Evolutionary conservation across 2,797 vertebrate species (phyloP).

Genomic region (Masticophis lateralis): DNA sequence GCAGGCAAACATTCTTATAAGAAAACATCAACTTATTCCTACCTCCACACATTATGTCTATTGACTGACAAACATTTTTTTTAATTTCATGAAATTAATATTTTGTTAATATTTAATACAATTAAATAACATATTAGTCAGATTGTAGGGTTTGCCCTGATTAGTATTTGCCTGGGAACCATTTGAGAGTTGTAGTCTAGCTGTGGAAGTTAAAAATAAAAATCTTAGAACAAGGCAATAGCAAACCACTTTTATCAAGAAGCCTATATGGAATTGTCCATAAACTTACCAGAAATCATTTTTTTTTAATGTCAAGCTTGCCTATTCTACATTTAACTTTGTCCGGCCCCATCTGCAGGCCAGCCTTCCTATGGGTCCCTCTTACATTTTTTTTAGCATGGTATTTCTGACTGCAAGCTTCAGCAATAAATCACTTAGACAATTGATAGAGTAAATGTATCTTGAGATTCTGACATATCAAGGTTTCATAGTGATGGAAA

Average conservation of each 20-base stretch:
- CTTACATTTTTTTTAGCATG: not conserved
- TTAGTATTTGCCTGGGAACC: not conserved
- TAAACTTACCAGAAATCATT: not conserved
- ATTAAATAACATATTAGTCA: not conserved
- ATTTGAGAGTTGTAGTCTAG: not conserved
- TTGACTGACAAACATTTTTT: not conserved
- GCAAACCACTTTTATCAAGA: not conserved
- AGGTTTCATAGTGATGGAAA: rapidly evolving
- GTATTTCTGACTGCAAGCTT: not conserved
- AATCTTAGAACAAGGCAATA: not conserved
- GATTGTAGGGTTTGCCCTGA: not conserved
- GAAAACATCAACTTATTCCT: not conserved
- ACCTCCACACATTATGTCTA: not conserved
- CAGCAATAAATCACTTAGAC: not conserved
- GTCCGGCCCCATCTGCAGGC: too few relatives aligned
- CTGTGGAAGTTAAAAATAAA: not conserved
- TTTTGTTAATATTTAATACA: constrained; percentile 1
- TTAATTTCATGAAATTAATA: not conserved
- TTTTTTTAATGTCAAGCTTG: not conserved
- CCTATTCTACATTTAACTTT: not conserved
- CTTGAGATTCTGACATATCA: not conserved
- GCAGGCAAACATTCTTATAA: not conserved
- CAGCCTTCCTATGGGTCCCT: not conserved
- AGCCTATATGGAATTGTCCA: not conserved
- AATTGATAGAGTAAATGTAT: rapidly evolving